Conservation (phyloP, 2,113 vertebrate genomes). For the Sardina pilchardus region DNA sequence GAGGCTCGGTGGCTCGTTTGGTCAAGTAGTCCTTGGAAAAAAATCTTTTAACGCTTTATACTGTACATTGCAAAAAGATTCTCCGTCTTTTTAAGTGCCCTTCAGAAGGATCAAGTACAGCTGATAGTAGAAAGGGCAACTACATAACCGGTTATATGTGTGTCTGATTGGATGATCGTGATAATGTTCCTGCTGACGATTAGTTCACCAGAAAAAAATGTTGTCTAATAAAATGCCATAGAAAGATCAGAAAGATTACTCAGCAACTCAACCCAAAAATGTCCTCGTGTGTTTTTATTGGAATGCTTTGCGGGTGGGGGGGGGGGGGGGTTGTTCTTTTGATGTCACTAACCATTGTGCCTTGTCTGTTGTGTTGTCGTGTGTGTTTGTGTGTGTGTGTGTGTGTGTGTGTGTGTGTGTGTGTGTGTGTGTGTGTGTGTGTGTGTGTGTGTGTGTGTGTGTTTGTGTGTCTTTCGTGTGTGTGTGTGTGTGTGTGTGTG, state of each 20-base stretch:
- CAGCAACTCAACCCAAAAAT: too few species aligned
- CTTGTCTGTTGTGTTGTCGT: neutral
- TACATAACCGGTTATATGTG: too few species aligned
- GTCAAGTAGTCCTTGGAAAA: neutral
- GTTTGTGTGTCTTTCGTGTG: neutral
- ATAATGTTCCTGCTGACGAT: too few species aligned
- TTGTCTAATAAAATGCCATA: too few species aligned
- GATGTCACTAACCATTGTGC: too few species aligned
- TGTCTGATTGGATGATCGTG: too few species aligned
- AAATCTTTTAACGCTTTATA: neutral
- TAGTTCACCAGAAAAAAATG: too few species aligned
- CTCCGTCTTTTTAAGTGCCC: neutral
- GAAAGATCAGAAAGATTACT: too few species aligned
- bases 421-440: neutral
- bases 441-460: neutral
- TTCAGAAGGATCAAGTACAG: neutral
- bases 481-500: conserved; percentile 8
- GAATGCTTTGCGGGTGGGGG: too few species aligned
- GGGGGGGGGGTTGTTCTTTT: too few species aligned
- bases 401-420: neutral
- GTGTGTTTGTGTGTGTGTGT: neutral
- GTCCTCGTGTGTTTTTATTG: too few species aligned
- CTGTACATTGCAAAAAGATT: neutral
- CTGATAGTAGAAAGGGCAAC: too few species aligned
- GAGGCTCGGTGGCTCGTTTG: neutral